Conservation (phyloP, 2,113 vertebrate species). For the Epinephelus moara region DNA sequence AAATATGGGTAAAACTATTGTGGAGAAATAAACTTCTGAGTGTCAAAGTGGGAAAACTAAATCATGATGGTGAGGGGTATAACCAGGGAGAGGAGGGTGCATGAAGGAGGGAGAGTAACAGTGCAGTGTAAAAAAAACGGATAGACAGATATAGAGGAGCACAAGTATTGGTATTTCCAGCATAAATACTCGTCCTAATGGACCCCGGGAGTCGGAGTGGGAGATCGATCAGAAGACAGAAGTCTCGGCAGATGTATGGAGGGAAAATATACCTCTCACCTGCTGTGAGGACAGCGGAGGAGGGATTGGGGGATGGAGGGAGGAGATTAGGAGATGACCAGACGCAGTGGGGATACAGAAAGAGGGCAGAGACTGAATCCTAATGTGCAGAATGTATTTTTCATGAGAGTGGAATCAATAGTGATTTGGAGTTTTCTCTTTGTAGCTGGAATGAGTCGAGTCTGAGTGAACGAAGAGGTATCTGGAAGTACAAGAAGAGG, state of each 20-base stretch:
- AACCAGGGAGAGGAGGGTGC: conserved; percentile 24
- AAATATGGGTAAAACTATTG: conserved; percentile 39
- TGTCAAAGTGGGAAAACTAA: conserved; percentile 48
- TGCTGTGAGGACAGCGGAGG: conserved; percentile 46
- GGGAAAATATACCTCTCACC: conserved; percentile 75
- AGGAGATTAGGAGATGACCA: conserved; percentile 60
- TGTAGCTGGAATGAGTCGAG: conserved; percentile 58
- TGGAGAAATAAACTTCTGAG: conserved; percentile 46
- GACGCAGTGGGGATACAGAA: conserved; percentile 56
- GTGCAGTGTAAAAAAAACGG: conserved; percentile 11
- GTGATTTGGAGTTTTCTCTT: conserved; percentile 75
- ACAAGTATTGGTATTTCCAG: conserved; percentile 71
- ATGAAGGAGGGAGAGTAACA: conserved; percentile 27
- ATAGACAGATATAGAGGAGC: conserved; percentile 27
- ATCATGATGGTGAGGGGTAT: conserved; percentile 31
- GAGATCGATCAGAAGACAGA: conserved; percentile 71
- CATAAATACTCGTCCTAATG: conserved; percentile 76
- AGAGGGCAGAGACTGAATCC: conserved; percentile 57
- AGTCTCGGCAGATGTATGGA: conserved; percentile 70
- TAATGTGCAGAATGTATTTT: conserved; percentile 76
- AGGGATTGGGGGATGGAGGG: conserved; percentile 22
- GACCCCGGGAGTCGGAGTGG: conserved; percentile 51
- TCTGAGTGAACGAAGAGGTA: conserved; percentile 21
- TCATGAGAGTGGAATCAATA: conserved; percentile 77
- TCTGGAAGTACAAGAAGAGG: conserved; percentile 57